Percentiles rank a stretch among this genome's conserved stretches.
These are phyloP conservation scores for Atherix ibis DNA, from an alignment of 2,888 invertebrate genomes.

Conservation along the genomic window DNA sequence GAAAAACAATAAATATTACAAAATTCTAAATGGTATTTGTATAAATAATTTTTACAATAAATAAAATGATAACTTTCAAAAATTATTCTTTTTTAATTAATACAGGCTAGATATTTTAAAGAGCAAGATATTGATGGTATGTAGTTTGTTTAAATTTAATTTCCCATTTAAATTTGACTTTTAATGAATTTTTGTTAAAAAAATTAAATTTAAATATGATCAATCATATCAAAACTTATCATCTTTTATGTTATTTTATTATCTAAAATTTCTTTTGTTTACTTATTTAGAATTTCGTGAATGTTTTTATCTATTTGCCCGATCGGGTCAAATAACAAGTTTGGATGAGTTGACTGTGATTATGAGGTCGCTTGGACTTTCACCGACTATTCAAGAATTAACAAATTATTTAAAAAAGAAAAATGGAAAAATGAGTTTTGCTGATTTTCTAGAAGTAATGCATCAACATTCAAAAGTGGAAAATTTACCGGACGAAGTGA, in stretches of 20 bases:
- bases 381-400: constrained; percentile 83
- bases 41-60: too few relatives aligned
- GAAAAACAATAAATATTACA: too few relatives aligned
- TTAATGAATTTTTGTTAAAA: not conserved
- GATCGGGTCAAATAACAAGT: constrained; percentile 74
- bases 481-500: constrained; percentile 43
- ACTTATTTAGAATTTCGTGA: constrained; percentile 79
- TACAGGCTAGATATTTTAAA: constrained; percentile 86
- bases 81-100: too few relatives aligned
- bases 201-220: not conserved
- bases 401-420: constrained; percentile 61
- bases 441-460: constrained; percentile 90
- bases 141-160: constrained; percentile 20
- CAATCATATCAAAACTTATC: not conserved
- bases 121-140: constrained; percentile 92
- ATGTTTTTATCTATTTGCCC: constrained; percentile 88
- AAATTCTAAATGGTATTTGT: too few relatives aligned
- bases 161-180: not conserved
- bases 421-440: constrained; percentile 86
- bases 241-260: constrained; percentile 1
- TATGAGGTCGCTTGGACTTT: constrained; percentile 87
- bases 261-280: constrained; percentile 11
- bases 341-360: constrained; percentile 83
- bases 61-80: too few relatives aligned
- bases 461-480: constrained; percentile 62